These are phyloP conservation scores for Acanthosepion esculentum DNA, from an alignment of 2,888 invertebrate genomes.

Conservation along the genomic window DNA sequence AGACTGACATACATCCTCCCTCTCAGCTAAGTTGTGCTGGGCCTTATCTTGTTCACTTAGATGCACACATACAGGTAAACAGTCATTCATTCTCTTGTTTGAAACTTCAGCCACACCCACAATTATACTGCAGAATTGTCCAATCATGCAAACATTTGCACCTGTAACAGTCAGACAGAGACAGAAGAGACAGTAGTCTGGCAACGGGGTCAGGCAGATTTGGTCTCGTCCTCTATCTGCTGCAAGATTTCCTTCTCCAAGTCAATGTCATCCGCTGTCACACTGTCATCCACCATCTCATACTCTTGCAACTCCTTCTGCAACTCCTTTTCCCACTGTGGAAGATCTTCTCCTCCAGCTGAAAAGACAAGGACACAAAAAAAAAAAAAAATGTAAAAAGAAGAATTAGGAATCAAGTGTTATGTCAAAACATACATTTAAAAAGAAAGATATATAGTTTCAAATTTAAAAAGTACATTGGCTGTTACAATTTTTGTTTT, in stretches of 20 bases:
- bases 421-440: no score
- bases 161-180: not conserved
- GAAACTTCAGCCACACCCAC: not conserved
- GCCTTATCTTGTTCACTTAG: not conserved
- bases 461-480: no score
- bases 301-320: conserved; percentile 96
- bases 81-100: not conserved
- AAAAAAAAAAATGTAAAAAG: not conserved
- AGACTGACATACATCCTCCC: not conserved
- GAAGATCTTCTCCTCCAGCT: conserved; percentile 61
- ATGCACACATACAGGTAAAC: not conserved
- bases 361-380: not conserved
- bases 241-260: conserved; percentile 85
- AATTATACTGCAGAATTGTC: not conserved
- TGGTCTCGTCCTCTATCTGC: conserved; percentile 79
- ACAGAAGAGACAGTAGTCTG: conserved; percentile 9
- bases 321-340: conserved; percentile 95
- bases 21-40: not conserved
- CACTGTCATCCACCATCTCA: conserved; percentile 83
- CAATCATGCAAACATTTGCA: not conserved
- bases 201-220: conserved; percentile 52
- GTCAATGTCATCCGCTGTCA: conserved; percentile 76
- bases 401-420: no score
- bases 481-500: no score
- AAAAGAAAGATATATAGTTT: no score